Percentiles rank a stretch among this genome's conserved stretches.
Evolutionary conservation across 2,113 vertebrate genomes (phyloP).

Genomic region (Entelurus aequoreus): DNA sequence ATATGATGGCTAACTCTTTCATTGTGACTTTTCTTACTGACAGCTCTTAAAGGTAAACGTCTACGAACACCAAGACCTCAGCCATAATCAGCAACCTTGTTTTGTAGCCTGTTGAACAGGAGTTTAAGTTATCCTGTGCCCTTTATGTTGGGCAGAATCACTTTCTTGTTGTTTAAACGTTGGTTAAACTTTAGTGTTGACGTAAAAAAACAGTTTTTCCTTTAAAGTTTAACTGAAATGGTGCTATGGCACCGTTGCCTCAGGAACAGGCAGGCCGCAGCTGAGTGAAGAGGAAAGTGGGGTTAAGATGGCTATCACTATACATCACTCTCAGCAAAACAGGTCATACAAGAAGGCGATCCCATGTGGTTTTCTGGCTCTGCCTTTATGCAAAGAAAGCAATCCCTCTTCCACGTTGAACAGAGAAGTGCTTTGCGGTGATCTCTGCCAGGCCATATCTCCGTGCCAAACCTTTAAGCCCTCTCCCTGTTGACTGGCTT

Average conservation of each 20-base stretch:
- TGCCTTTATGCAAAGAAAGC: slow-evolving; percentile 32
- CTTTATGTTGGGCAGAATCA: too few species aligned
- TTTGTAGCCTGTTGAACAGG: too few species aligned
- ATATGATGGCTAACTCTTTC: too few species aligned
- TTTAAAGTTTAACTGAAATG: background rate
- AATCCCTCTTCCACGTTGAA: slow-evolving; percentile 40
- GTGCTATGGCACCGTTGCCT: background rate
- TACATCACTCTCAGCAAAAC: slow-evolving; percentile 40
- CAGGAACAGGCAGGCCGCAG: background rate
- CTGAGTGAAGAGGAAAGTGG: slow-evolving; percentile 9
- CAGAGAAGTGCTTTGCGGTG: slow-evolving; percentile 49
- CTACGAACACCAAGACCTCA: too few species aligned
- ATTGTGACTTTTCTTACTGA: too few species aligned
- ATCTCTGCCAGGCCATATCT: slow-evolving; percentile 39
- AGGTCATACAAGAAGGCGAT: slow-evolving; percentile 29
- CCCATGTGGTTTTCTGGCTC: slow-evolving; percentile 19
- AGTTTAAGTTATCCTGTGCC: too few species aligned
- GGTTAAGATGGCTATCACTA: slow-evolving; percentile 29
- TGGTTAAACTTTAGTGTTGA: too few species aligned
- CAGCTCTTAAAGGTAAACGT: too few species aligned
- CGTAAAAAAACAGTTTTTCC: background rate
- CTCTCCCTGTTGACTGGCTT: slow-evolving; percentile 36
- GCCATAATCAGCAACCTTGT: too few species aligned
- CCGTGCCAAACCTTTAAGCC: slow-evolving; percentile 57
- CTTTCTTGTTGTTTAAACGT: too few species aligned